Evolutionary conservation across 2,797 vertebrate species (phyloP).

Genomic region (Dendrocincla tyrannina): DNA sequence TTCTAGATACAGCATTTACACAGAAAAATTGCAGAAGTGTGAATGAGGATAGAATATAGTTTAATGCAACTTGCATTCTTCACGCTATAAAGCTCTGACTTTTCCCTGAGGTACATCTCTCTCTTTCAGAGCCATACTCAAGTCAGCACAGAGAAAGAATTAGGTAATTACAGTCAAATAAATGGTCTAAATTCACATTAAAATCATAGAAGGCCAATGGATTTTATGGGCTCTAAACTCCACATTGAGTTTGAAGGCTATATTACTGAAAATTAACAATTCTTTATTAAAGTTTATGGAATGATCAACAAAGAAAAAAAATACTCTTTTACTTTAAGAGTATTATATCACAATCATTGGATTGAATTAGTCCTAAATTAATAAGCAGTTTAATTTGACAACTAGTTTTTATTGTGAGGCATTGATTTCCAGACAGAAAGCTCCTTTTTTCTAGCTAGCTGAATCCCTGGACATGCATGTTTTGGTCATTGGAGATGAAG

Average conservation of each 20-base stretch:
- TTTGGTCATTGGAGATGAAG: slow-evolving; percentile 18
- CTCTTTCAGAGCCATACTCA: background rate
- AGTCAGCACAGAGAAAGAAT: background rate
- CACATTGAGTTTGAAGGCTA: background rate
- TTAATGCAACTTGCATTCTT: background rate
- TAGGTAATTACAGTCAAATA: background rate
- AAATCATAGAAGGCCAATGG: background rate
- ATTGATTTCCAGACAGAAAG: background rate
- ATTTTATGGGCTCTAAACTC: background rate
- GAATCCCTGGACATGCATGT: background rate
- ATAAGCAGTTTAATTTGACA: background rate
- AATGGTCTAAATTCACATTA: background rate
- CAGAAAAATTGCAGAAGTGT: background rate
- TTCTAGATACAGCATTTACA: background rate
- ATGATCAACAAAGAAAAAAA: background rate
- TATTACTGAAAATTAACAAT: background rate
- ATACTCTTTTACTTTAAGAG: background rate
- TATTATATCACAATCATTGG: background rate
- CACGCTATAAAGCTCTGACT: background rate
- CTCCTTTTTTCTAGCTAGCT: background rate
- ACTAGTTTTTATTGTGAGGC: background rate
- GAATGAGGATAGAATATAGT: background rate
- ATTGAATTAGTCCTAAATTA: background rate
- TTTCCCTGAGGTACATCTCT: background rate
- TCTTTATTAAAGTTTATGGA: background rate